These are phyloP conservation scores for Alviniconcha strummeri DNA, from an alignment of 2,888 invertebrate genomes.

Conservation along the genomic window DNA sequence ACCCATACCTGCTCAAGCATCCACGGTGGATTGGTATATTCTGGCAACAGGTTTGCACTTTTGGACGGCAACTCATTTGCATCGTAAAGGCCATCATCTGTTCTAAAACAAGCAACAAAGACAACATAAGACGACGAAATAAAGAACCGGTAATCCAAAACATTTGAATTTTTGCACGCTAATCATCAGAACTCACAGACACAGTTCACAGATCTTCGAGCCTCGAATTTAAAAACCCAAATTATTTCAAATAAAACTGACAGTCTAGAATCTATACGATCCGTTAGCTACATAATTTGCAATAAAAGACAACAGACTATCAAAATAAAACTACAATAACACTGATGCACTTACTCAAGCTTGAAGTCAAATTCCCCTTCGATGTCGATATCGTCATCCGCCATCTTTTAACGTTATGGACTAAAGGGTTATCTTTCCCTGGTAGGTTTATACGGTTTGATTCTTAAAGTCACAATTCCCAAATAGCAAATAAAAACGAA, in stretches of 20 bases:
- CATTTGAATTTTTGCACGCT: neutral
- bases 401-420: constrained; percentile 74
- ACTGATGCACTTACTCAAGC: constrained; percentile 73
- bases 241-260: too few relatives aligned
- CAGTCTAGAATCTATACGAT: too few relatives aligned
- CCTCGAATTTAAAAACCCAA: too few relatives aligned
- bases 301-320: neutral
- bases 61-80: constrained; percentile 71
- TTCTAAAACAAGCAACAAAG: constrained; percentile 41
- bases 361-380: constrained; percentile 83
- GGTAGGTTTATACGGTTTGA: neutral
- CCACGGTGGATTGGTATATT: constrained; percentile 71
- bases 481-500: neutral
- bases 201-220: too few relatives aligned
- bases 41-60: constrained; percentile 69
- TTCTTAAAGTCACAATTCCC: neutral
- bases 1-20: constrained; percentile 66
- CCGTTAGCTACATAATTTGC: too few relatives aligned
- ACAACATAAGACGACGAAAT: neutral
- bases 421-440: too few relatives aligned
- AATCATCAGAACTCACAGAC: too few relatives aligned
- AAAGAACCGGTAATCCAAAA: neutral
- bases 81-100: constrained; percentile 66
- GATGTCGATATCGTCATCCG: constrained; percentile 83
- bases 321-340: neutral